phyloP scores from a whole-genome alignment of 2,113 vertebrate genomes.

The Todiramphus saurophagus region DNA sequence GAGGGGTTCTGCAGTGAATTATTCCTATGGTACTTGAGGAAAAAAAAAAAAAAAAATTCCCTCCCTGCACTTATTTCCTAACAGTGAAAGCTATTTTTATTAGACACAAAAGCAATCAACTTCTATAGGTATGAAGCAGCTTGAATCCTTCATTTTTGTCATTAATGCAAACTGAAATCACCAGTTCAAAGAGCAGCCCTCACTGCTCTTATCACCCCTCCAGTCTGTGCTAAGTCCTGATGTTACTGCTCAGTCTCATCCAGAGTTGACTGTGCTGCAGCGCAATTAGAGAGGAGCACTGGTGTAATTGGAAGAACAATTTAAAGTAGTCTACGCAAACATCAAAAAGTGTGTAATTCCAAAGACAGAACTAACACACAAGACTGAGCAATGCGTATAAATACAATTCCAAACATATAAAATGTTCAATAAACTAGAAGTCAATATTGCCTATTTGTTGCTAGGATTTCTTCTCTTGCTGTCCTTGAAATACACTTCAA shows the following conservation, averaged over 20 bases:
- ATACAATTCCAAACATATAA: not conserved
- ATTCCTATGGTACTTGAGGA: not conserved
- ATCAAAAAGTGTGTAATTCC: not conserved
- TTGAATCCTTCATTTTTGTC: not conserved
- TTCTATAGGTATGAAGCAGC: not conserved
- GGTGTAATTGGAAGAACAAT: not conserved
- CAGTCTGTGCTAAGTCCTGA: not conserved
- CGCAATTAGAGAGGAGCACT: fast-evolving
- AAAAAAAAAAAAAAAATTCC: not conserved
- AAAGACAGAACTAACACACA: fast-evolving
- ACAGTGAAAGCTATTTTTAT: not conserved
- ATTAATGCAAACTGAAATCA: not conserved
- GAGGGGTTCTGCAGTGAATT: not conserved
- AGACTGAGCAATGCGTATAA: not conserved
- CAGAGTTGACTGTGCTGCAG: not conserved
- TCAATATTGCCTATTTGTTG: not conserved
- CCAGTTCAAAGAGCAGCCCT: not conserved
- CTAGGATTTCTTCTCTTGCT: not conserved
- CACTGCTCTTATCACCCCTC: not conserved
- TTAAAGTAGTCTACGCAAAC: not conserved
- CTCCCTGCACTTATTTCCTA: not conserved
- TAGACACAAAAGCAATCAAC: not conserved
- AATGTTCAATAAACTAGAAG: not conserved
- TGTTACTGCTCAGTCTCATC: fast-evolving
- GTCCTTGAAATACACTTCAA: not conserved